Conservation (phyloP, 2,797 vertebrate species). For the Poecilia picta region DNA sequence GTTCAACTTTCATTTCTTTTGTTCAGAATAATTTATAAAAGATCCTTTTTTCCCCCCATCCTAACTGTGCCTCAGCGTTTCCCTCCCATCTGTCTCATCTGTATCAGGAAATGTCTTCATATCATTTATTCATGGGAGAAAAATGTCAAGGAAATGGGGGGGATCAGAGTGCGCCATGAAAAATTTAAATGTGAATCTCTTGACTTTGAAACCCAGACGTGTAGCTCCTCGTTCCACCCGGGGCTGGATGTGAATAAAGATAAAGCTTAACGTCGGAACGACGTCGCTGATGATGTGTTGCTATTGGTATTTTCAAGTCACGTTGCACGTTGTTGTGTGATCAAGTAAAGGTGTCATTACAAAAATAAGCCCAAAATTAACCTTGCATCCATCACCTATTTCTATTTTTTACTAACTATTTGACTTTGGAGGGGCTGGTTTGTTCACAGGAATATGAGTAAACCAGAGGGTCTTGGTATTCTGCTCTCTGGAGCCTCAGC, state of each 20-base stretch:
- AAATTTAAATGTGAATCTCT: constrained; percentile 12
- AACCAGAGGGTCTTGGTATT: not conserved
- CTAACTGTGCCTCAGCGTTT: not conserved
- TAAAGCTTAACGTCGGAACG: not conserved
- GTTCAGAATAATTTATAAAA: constrained; percentile 1
- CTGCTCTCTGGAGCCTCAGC: not conserved
- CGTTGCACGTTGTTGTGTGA: not conserved
- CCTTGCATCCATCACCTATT: not conserved
- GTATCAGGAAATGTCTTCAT: constrained; percentile 3
- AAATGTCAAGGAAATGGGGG: constrained; percentile 23
- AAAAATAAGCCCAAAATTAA: too few species aligned
- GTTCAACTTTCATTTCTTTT: not conserved
- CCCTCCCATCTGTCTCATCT: constrained; percentile 1
- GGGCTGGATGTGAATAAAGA: constrained; percentile 15
- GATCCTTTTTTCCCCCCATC: rapidly evolving
- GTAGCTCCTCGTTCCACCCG: not conserved
- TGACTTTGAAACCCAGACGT: constrained; percentile 7
- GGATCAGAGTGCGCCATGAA: constrained; percentile 14
- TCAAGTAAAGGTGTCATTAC: too few species aligned
- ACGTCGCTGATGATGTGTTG: too few species aligned
- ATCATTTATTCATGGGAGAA: constrained; percentile 19
- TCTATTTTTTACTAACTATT: not conserved
- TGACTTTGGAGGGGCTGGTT: not conserved
- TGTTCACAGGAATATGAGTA: not conserved
- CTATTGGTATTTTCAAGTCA: not conserved